Conservation (phyloP, 1,140 invertebrate species). For the Drosophila yakuba region DNA sequence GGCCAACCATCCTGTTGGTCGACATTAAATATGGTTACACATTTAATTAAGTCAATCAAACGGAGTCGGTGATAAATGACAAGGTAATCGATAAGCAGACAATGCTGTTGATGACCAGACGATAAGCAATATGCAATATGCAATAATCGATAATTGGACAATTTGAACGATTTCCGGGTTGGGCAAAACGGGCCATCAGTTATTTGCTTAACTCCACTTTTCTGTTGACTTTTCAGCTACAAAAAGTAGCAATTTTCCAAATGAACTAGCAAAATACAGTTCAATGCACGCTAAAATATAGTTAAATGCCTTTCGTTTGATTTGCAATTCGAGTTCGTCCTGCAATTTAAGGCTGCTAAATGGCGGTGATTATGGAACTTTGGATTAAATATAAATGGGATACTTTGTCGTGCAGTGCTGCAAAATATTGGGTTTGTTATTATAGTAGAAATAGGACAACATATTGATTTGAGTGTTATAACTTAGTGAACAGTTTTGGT, state of each 20-base stretch:
- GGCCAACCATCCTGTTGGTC: constrained; percentile 13
- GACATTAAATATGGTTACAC: constrained; percentile 70
- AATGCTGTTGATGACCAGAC: constrained; percentile 29
- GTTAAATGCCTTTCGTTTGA: constrained; percentile 5
- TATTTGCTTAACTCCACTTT: neutral
- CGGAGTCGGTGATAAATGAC: constrained; percentile 53
- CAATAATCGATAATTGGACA: constrained; percentile 28
- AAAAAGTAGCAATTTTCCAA: neutral
- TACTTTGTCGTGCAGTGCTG: neutral
- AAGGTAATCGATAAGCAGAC: constrained; percentile 59
- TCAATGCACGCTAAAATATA: constrained; percentile 2
- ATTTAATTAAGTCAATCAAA: constrained; percentile 68
- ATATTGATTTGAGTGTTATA: too few relatives aligned
- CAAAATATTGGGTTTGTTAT: too few relatives aligned
- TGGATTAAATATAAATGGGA: neutral
- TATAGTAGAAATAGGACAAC: too few relatives aligned
- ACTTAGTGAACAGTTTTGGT: too few relatives aligned
- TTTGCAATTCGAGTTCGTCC: constrained; percentile 10
- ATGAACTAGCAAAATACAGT: neutral
- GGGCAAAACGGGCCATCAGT: too few relatives aligned
- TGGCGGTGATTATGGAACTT: neutral
- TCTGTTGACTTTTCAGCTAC: neutral
- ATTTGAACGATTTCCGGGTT: neutral
- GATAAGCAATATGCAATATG: constrained; percentile 14
- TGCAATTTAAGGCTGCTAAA: neutral